phyloP scores from a whole-genome alignment of 2,113 vertebrate species.

The Felis chaus region DNA sequence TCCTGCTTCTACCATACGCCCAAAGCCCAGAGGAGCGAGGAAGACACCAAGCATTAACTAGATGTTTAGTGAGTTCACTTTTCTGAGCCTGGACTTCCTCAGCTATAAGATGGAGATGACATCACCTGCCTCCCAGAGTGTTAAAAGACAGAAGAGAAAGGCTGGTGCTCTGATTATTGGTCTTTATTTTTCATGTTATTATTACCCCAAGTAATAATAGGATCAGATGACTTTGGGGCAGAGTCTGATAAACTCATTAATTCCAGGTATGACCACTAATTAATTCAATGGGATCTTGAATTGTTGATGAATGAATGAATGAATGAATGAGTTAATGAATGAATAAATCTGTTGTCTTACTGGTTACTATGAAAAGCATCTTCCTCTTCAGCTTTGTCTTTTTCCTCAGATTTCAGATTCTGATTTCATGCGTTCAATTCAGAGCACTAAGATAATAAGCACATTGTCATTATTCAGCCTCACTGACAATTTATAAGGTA shows the following conservation, averaged over 20 bases:
- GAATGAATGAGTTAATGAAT: neutral
- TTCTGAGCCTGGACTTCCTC: neutral
- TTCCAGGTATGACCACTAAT: neutral
- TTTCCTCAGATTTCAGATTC: neutral
- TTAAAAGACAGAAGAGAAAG: neutral
- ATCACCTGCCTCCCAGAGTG: fast-evolving
- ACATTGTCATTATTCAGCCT: neutral
- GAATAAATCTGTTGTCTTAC: neutral
- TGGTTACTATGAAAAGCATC: neutral
- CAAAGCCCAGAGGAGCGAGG: neutral
- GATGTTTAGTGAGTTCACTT: fast-evolving
- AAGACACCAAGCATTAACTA: too few relatives aligned
- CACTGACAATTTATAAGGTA: neutral
- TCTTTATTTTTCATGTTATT: fast-evolving
- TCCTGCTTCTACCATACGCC: neutral
- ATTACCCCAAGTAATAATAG: too few relatives aligned
- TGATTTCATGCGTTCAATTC: neutral
- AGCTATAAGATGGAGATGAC: too few relatives aligned
- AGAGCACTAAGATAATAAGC: neutral
- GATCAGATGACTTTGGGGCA: neutral
- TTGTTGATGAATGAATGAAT: too few relatives aligned
- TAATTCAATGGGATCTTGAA: neutral
- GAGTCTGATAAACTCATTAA: neutral
- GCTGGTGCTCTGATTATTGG: fast-evolving
- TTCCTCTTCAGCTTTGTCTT: neutral